A percentile compares a stretch with the other conserved stretches of the same genome.
Conservation (phyloP, 2,888 invertebrate genomes). For the Thysanoteuthis rhombus region DNA sequence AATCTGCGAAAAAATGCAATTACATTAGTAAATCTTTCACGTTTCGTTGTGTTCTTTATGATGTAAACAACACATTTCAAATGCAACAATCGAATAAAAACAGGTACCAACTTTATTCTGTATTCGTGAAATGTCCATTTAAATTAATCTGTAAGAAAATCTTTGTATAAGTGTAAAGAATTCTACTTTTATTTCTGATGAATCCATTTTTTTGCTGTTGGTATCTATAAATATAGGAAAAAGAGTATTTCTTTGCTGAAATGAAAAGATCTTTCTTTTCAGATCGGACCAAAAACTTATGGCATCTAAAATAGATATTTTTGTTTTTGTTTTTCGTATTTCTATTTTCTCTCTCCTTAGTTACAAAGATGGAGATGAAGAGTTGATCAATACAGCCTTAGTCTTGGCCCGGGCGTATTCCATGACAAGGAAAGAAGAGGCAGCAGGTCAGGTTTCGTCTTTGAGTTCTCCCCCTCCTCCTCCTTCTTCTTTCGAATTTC, state of each 20-base stretch:
- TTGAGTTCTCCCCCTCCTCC: neutral
- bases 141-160: too few species aligned
- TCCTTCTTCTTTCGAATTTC: neutral
- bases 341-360: constrained; percentile 41
- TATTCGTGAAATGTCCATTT: too few species aligned
- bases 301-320: neutral
- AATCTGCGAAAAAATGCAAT: too few species aligned
- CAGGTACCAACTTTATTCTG: too few species aligned
- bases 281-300: neutral
- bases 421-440: constrained; percentile 59
- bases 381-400: constrained; percentile 63
- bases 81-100: too few species aligned
- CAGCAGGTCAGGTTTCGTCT: constrained; percentile 56
- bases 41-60: too few species aligned
- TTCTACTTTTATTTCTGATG: too few species aligned
- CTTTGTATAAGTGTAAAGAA: too few species aligned
- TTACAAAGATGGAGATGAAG: constrained; percentile 58
- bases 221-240: neutral
- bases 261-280: neutral
- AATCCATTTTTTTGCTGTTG: neutral
- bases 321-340: neutral
- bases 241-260: neutral
- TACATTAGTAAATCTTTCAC: too few species aligned
- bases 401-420: constrained; percentile 63
- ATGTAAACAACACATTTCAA: too few species aligned